Percentiles rank a stretch among this genome's conserved stretches.
Evolutionary conservation across 2,113 vertebrate genomes (phyloP).

Genomic region (Pongo pygmaeus): DNA sequence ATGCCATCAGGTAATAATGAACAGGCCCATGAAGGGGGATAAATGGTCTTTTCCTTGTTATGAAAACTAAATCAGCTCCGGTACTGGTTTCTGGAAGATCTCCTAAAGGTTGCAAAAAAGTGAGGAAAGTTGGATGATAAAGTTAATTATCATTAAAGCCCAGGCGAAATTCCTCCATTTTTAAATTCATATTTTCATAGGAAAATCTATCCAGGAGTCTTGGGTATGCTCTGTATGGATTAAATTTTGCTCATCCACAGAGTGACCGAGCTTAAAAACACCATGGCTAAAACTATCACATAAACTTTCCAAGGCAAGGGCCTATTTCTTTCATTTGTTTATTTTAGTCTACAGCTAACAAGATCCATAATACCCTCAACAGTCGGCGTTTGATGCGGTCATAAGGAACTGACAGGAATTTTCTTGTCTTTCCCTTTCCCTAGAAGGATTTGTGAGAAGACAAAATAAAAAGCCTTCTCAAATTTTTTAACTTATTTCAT

Average conservation of each 20-base stretch:
- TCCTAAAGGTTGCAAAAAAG: not conserved
- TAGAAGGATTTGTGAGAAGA: not conserved
- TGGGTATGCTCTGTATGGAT: not conserved
- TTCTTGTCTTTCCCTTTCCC: not conserved
- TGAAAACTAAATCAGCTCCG: not conserved
- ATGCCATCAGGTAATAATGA: not conserved
- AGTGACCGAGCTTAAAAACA: not conserved
- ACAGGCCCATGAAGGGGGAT: not conserved
- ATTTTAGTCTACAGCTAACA: not conserved
- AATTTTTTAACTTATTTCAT: not conserved
- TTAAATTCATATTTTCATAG: not conserved
- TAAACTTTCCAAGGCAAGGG: not conserved
- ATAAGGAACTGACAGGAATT: not conserved
- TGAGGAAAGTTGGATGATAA: not conserved
- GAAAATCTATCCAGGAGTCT: not conserved
- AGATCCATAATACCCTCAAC: not conserved
- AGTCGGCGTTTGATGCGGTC: not conserved
- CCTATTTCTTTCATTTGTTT: not conserved
- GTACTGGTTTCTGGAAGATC: not conserved
- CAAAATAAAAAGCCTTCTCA: not conserved
- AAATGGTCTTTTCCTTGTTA: not conserved
- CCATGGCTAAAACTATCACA: not conserved
- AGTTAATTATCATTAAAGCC: not conserved
- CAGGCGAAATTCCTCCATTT: not conserved
- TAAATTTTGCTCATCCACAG: not conserved